These are phyloP conservation scores for Mesoligia furuncula DNA, from an alignment of 2,888 invertebrate species.

Conservation along the genomic window DNA sequence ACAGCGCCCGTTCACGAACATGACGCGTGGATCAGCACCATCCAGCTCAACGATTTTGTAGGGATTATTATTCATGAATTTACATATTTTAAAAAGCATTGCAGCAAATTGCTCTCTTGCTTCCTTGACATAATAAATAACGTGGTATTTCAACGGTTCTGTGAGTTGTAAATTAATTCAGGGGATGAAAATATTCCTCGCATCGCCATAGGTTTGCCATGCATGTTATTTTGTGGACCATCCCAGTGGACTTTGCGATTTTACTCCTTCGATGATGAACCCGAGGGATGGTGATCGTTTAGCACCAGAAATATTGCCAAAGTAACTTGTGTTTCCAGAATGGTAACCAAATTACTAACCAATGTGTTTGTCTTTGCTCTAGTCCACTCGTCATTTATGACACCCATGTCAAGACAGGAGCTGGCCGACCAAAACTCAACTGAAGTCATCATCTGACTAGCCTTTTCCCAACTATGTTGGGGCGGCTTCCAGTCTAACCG, in stretches of 20 bases:
- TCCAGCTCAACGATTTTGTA: not conserved
- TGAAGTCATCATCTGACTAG: not conserved
- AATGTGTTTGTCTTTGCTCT: not conserved
- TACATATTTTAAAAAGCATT: not conserved
- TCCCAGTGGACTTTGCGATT: not conserved
- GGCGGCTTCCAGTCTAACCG: no score
- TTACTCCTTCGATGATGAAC: not conserved
- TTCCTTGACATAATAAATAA: not conserved
- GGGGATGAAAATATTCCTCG: not conserved
- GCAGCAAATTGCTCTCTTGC: not conserved
- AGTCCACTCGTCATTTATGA: not conserved
- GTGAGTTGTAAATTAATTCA: not conserved
- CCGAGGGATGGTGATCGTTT: not conserved
- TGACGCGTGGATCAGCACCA: not conserved
- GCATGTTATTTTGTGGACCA: not conserved
- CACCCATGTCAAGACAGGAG: not conserved
- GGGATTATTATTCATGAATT: not conserved
- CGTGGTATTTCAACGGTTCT: not conserved
- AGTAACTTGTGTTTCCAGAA: not conserved
- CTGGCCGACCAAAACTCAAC: not conserved
- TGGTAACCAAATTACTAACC: not conserved
- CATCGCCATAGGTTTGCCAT: not conserved
- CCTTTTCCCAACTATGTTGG: no score
- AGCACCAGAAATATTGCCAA: not conserved
- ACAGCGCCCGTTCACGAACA: not conserved